Evolutionary conservation across 2,888 invertebrate genomes (phyloP), one percentile per base, ranked within the genome.

Genomic region (Apocheima hispidaria): DNA sequence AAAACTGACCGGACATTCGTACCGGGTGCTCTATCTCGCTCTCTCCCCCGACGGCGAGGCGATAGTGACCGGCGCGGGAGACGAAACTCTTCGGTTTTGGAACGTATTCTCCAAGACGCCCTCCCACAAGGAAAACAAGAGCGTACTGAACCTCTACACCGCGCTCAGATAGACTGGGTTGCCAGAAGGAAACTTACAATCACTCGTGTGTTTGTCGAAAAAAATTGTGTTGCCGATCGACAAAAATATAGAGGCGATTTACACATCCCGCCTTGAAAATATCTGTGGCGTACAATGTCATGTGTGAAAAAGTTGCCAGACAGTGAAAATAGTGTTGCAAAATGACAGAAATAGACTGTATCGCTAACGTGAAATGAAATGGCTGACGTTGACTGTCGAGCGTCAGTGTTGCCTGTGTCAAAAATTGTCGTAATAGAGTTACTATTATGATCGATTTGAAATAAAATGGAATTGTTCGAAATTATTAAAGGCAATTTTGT

Each of bases 11-110:
- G 99, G 99, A 0, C 99, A 99, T 85, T 98, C 98, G 23, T 98
- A 98, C 86, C 94, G 99, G 70, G 99, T 99, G 2, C 93, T 99
- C 0, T 99, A 99, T 87, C 90, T 99, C 74, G 99, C 99, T 0
- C 95, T 99, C 87, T 99, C 99, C 3, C 99, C 99, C 0, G 99
- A 99, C 85, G 99, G 99, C 30, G 99, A 99, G 85, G 98, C 99
- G 2, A 99, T 99, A 69, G 99, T 99, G 0, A 99, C 99, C 0
- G 99, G 99, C 23, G 99, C 99, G 0, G 99, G 99, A 0, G 99
- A 99, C 87, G 99, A 99, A 85, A 99, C 99, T 0, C 93, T 99
- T 4, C 94, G 99, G 6, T 99, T 99, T 88, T 99, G 99, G 99
- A 99, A 99, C 93, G 99, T 99, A 0, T 99, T 99, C 92, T 98